phyloP scores from a whole-genome alignment of 2,888 invertebrate species.

The Bellardia bayeri region DNA sequence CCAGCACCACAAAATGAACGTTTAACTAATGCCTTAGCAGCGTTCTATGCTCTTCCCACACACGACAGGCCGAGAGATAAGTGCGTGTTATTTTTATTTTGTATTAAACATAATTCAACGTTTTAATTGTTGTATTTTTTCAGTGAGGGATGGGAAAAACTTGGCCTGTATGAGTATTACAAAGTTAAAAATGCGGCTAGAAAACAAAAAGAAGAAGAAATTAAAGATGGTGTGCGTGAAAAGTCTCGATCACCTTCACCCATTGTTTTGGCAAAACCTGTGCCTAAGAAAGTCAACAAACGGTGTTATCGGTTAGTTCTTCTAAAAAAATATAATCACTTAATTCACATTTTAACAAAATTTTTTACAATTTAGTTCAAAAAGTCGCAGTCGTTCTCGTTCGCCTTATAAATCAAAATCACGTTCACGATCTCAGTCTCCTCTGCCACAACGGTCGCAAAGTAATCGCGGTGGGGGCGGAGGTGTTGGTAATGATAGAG shows the following conservation, averaged over 20 bases:
- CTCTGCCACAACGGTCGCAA: slow-evolving; percentile 78
- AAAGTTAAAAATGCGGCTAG: slow-evolving; percentile 97
- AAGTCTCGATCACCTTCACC: slow-evolving; percentile 92
- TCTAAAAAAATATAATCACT: background rate
- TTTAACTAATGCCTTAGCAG: slow-evolving; percentile 96
- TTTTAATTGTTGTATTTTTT: background rate
- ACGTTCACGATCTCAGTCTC: slow-evolving; percentile 85
- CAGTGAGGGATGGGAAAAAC: slow-evolving; percentile 99
- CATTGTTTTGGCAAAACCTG: slow-evolving; percentile 88
- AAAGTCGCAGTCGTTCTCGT: slow-evolving; percentile 85
- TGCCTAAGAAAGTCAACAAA: slow-evolving; percentile 84
- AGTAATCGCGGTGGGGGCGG: slow-evolving; percentile 48
- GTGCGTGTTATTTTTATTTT: slow-evolving; percentile 84
- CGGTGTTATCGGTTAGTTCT: slow-evolving; percentile 88
- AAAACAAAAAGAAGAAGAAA: slow-evolving; percentile 94
- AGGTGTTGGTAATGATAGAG: slow-evolving; percentile 74
- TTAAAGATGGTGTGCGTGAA: slow-evolving; percentile 88
- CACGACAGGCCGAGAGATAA: slow-evolving; percentile 97
- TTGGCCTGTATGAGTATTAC: slow-evolving; percentile 98
- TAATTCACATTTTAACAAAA: background rate
- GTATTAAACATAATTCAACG: background rate
- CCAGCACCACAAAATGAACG: slow-evolving; percentile 98
- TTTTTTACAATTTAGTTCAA: slow-evolving; percentile 81
- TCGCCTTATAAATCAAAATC: slow-evolving; percentile 80
- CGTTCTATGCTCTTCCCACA: slow-evolving; percentile 97